Evolutionary conservation across 2,113 vertebrate genomes (phyloP), one percentile per base, ranked within the genome.

Genomic region (Microtus montanus): DNA sequence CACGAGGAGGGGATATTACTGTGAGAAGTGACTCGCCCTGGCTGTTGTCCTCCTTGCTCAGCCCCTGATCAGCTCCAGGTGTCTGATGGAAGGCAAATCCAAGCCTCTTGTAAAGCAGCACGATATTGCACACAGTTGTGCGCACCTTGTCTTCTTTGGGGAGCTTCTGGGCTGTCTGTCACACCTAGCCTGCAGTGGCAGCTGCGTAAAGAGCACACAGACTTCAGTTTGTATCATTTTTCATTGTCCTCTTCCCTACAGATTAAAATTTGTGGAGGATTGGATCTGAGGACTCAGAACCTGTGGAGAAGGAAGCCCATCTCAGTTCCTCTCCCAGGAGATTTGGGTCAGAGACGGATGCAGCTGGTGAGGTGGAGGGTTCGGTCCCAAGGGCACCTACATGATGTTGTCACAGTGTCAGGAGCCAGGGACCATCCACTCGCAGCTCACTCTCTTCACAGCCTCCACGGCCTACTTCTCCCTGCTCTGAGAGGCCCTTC

Each of bases 321-420:
- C 47, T 4, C 9, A 12, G 41, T n/a, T 91, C 44, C 11, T 77
- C 73, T 79, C 75, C 58, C 14, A 20, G 7, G 12, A 33, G 47
- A 74, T 74, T 82, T 41, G 35, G 22, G 33, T 58, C 61, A 8
- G 12, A 4, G 68, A 30, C 26, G 58, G 7, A 6, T 10, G 8
- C 33, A 3, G 3, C 11, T 7, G 28, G 2, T 3, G 30, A 44
- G 38, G 12, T 7, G 0, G 13, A 61, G 68, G 77, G 4, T 47
- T 77, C 5, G 1, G 44, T 49, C 49, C 38, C 5, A 4, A 5
- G 5, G 52, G 3, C 11, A 1, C 28, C 13, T 26, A 26, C 47
- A 11, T 68, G 11, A 58, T 73, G 20, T 15, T 12, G 2, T 63
- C 4, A 33, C n/a, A 28, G 15, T 54, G 83, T 24, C 0, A 0